Percentiles rank a stretch among this genome's conserved stretches.
Evolutionary conservation across 2,797 vertebrate genomes (phyloP).

Genomic region (Falco biarmicus): DNA sequence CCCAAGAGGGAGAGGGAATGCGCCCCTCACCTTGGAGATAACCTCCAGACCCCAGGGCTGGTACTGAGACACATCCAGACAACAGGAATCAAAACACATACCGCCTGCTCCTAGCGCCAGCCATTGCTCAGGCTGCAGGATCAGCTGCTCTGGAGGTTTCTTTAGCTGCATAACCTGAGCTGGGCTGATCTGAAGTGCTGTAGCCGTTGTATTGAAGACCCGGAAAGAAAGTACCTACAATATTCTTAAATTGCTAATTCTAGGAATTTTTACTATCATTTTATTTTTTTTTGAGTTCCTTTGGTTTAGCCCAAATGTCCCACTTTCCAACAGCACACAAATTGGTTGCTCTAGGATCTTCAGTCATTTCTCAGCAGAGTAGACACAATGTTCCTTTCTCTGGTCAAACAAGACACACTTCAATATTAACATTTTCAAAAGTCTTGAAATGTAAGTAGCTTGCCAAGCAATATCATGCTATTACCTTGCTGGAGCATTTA

Average conservation of each 20-base stretch:
- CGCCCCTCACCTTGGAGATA: background rate
- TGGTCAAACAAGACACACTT: background rate
- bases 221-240: background rate
- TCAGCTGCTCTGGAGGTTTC: background rate
- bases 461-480: background rate
- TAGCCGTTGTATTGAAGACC: background rate
- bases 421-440: background rate
- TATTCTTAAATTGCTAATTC: background rate
- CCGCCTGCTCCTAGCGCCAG: background rate
- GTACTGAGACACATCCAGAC: background rate
- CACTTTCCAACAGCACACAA: constrained; percentile 31
- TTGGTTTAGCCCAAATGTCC: background rate
- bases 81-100: background rate
- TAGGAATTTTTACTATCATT: background rate
- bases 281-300: background rate
- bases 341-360: constrained; percentile 32
- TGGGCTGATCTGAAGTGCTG: background rate
- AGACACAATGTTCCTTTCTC: background rate
- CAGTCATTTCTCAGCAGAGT: constrained; percentile 1
- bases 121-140: background rate
- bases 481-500: constrained; percentile 3
- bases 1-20: background rate
- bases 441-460: background rate
- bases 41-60: background rate
- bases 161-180: background rate